These are phyloP conservation scores for Denticeps clupeoides DNA, from an alignment of 2,797 vertebrate species.

Conservation along the genomic window DNA sequence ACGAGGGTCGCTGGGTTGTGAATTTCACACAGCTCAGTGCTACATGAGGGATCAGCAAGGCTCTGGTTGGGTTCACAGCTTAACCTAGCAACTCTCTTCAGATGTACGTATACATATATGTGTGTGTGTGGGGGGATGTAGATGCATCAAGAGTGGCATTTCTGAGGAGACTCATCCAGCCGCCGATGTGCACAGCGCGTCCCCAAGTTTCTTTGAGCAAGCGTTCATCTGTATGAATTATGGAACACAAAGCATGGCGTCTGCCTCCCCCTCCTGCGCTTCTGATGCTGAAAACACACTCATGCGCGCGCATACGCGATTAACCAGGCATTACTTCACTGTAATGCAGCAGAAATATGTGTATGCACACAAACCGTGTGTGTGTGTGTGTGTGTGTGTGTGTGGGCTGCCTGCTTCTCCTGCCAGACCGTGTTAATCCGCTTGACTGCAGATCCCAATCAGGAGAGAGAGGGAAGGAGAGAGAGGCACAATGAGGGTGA, in stretches of 20 bases:
- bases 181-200: no score
- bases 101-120: no score
- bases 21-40: neutral
- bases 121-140: no score
- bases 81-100: no score
- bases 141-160: no score
- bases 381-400: constrained; percentile 22
- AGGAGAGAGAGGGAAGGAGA: constrained; percentile 39
- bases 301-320: constrained; percentile 1
- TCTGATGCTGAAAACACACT: constrained; percentile 9
- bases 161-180: no score
- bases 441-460: constrained; percentile 67
- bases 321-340: constrained; percentile 44
- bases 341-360: constrained; percentile 41
- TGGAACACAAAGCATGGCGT: constrained; percentile 30
- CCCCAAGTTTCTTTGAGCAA: neutral
- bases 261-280: constrained; percentile 28
- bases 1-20: constrained; percentile 35
- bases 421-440: constrained; percentile 67
- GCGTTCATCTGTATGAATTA: constrained; percentile 48
- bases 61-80: no score
- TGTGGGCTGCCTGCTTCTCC: constrained; percentile 48
- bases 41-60: neutral
- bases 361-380: constrained; percentile 38
- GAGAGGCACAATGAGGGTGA: constrained; percentile 19